Conservation (phyloP, 64 coral and sea anemone genomes). For the Orbicella faveolata region DNA sequence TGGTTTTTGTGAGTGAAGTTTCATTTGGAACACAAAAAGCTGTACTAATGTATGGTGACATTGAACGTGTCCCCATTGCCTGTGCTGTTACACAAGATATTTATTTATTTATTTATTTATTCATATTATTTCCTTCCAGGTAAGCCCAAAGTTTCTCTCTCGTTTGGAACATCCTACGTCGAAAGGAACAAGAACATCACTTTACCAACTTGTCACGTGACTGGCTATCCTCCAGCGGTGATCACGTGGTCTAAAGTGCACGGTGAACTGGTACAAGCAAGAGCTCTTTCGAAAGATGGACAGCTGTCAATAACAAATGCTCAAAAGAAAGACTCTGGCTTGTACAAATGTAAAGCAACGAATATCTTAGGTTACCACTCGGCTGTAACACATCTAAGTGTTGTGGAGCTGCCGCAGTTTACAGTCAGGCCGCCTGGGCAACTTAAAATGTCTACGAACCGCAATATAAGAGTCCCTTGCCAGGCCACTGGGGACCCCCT, state of each 20-base stretch:
- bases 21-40: too few relatives aligned
- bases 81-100: neutral
- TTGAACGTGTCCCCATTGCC: too few relatives aligned
- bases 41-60: too few relatives aligned
- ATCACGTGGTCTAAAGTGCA: constrained; percentile 1
- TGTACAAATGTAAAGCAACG: constrained; percentile 15
- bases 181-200: constrained; percentile 30
- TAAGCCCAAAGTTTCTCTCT: constrained; percentile 38
- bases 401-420: constrained; percentile 5
- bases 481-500: constrained; percentile 3
- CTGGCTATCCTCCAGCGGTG: neutral
- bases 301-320: neutral
- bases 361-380: constrained; percentile 5
- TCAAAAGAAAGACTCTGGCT: neutral
- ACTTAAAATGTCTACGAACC: neutral
- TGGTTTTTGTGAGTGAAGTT: too few relatives aligned
- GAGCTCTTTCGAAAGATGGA: neutral
- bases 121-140: neutral
- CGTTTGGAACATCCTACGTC: constrained; percentile 29
- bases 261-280: neutral
- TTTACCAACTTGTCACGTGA: constrained; percentile 25
- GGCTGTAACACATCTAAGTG: neutral
- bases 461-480: neutral
- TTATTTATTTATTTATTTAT: neutral
- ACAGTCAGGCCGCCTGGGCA: neutral